Base-by-base conservation (phyloP, 2,113 vertebrate genomes). In the Xiphias gladius region DNA sequence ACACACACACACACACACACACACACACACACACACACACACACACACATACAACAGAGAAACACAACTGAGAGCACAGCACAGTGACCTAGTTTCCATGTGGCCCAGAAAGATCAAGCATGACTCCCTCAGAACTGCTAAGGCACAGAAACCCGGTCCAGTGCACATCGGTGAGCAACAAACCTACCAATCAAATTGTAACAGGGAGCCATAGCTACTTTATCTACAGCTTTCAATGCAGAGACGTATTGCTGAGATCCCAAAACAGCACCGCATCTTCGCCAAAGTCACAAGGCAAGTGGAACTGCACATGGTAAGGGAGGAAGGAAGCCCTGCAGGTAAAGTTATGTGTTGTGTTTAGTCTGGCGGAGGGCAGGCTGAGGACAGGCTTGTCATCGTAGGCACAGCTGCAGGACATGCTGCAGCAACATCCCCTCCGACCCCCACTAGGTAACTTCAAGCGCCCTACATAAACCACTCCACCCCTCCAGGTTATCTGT, bases 391-490 rank as follows among this genome's bases (percentile, higher is more conserved):
- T 87, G 91, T 94, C 89, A 92, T 90, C 80, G 26, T 6, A 62
- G 90, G 89, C 92, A 90, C 89, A 94, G 94, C 94, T 93, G 91
- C 89, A 82, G 91, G 93, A 94, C 83, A 82, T 70, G 79, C 87
- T 88, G 68, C 86, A 84, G 73, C 83, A 81, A 71, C 82, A 68
- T 63, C 83, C 68, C 41, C 68, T 46, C 20, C 48, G 0, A 68
- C 75, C 61, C 77, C 71, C 73, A n/a, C 75, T 28, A 9, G 43
- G 58, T 65, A 0, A 65, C 63, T 77, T 43, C 39, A 65, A 50
- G 59, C 22, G 70, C 65, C 80, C 89, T 79, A 87, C 80, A 91
- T 90, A 84, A 32, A 79, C 24, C 55, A 4, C 72, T 74, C 30
- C 55, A 68, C 46, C 74, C 86, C 86, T 67, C 79, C 79, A 84